A percentile compares a stretch with the other conserved stretches of the same genome.
Evolutionary conservation across 1,140 invertebrate genomes (phyloP).

Genomic region (Limonius californicus): DNA sequence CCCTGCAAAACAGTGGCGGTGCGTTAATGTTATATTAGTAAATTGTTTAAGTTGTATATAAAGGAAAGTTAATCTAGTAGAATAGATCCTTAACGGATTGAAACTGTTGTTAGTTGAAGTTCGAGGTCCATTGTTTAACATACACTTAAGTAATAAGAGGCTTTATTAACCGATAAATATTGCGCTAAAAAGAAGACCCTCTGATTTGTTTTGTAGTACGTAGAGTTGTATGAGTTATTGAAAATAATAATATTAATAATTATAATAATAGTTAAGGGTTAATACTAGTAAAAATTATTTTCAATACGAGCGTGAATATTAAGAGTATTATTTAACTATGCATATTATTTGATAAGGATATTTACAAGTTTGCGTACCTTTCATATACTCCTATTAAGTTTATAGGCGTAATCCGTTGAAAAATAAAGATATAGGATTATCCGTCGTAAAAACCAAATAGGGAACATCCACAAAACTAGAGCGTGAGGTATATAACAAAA

Average conservation of each 20-base stretch:
- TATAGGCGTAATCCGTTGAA: background rate
- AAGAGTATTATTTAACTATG: conserved; percentile 23
- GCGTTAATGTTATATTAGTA: conserved; percentile 4
- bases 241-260: conserved; percentile 14
- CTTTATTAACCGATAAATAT: background rate
- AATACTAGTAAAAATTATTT: conserved; percentile 24
- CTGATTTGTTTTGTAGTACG: conserved; percentile 21
- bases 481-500: conserved; percentile 1
- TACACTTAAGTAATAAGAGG: background rate
- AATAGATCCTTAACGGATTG: background rate
- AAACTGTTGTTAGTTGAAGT: background rate
- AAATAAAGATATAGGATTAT: conserved; percentile 14
- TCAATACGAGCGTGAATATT: conserved; percentile 21
- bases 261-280: conserved; percentile 17
- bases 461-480: conserved; percentile 16
- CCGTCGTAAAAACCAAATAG: conserved; percentile 12
- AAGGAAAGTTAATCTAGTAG: conserved; percentile 20
- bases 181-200: conserved; percentile 15
- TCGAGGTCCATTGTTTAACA: background rate
- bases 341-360: conserved; percentile 23
- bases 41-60: too few species aligned
- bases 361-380: conserved; percentile 23
- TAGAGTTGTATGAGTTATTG: conserved; percentile 3
- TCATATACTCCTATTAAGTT: conserved; percentile 12
- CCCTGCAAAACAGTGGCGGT: conserved; percentile 2